phyloP scores from a whole-genome alignment of 2,888 invertebrate species.

The Trisateles emortualis region DNA sequence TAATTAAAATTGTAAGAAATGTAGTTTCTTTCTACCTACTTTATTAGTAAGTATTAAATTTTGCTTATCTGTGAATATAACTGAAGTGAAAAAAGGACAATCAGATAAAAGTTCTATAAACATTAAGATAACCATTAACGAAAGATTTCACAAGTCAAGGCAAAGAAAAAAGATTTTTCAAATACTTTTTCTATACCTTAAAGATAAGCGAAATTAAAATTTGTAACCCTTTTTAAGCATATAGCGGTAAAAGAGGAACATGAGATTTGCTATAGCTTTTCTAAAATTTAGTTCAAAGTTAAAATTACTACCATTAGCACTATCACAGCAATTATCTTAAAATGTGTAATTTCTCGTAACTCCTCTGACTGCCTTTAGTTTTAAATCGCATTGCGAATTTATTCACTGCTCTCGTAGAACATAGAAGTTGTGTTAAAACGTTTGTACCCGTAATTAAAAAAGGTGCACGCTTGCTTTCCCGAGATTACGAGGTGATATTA shows the following conservation, averaged over 20 bases:
- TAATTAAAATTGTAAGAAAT: too few relatives aligned
- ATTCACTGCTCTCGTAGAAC: conserved; percentile 39
- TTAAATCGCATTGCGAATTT: conserved; percentile 58
- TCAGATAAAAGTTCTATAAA: conserved; percentile 14
- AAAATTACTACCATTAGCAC: conserved; percentile 23
- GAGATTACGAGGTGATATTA: conserved; percentile 38
- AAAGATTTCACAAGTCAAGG: conserved; percentile 6
- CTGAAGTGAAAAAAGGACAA: conserved; percentile 5
- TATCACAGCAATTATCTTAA: conserved; percentile 33
- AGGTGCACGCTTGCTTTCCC: conserved; percentile 39
- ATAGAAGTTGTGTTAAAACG: conserved; percentile 48
- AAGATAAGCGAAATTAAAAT: conserved; percentile 25
- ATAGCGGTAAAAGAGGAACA: too few relatives aligned
- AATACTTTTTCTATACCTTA: conserved; percentile 11
- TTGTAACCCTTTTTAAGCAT: too few relatives aligned
- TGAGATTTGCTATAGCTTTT: too few relatives aligned
- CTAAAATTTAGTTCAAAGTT: conserved; percentile 24
- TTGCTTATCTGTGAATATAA: conserved; percentile 1
- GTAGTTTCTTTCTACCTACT: background rate
- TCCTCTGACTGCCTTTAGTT: conserved; percentile 27
- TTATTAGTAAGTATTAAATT: background rate
- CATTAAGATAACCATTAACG: conserved; percentile 6
- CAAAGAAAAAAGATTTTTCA: conserved; percentile 5
- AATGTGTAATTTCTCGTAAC: conserved; percentile 29
- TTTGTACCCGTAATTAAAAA: conserved; percentile 63